Evolutionary conservation across 2,888 invertebrate species (phyloP).

Genomic region (Sthenelais limicola): DNA sequence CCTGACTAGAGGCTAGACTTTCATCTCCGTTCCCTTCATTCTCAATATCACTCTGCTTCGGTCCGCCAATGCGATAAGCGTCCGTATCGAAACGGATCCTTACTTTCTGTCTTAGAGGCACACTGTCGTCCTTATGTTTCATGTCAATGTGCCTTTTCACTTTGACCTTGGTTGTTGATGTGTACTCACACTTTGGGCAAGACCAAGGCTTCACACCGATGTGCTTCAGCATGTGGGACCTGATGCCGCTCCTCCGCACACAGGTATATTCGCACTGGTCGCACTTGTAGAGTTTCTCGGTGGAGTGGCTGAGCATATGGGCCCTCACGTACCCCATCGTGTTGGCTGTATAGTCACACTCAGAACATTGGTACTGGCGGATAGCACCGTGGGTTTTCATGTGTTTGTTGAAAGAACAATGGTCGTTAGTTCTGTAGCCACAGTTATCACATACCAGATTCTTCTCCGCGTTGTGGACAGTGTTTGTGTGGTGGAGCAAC

Average conservation of each 20-base stretch:
- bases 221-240: constrained; percentile 35
- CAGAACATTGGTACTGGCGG: neutral
- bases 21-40: neutral
- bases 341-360: constrained; percentile 23
- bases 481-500: constrained; percentile 20
- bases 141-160: constrained; percentile 2
- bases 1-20: neutral
- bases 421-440: constrained; percentile 35
- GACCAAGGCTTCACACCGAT: constrained; percentile 33
- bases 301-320: neutral
- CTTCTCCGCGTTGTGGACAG: constrained; percentile 7
- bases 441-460: constrained; percentile 1
- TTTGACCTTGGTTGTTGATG: neutral
- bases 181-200: constrained; percentile 24
- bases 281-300: constrained; percentile 20
- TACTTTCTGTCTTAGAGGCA: neutral
- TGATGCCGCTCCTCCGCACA: neutral
- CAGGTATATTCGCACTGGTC: constrained; percentile 22
- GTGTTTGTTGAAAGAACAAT: constrained; percentile 11
- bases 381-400: neutral
- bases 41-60: neutral
- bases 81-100: constrained; percentile 6
- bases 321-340: neutral
- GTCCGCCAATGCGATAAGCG: neutral
- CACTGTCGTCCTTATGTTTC: constrained; percentile 8